These are phyloP conservation scores for Drosophila tristis DNA, from an alignment of 1,140 invertebrate species.

Conservation along the genomic window DNA sequence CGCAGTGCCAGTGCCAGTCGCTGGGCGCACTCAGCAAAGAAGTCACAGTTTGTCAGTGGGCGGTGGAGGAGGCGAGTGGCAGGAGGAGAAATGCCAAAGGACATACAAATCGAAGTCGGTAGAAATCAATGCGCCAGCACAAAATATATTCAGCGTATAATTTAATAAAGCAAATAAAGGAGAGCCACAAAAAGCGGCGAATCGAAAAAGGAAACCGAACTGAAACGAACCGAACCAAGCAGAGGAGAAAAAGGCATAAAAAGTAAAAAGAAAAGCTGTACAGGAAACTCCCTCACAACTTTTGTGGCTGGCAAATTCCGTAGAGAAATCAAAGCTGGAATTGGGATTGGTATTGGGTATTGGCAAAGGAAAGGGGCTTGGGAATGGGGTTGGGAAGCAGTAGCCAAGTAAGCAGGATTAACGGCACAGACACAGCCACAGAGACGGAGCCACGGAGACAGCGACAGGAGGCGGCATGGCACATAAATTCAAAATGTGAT, in stretches of 20 bases:
- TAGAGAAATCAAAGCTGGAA: slow-evolving; percentile 69
- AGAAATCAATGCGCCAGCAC: slow-evolving; percentile 77
- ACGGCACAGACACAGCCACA: slow-evolving; percentile 68
- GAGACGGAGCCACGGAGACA: slow-evolving; percentile 11
- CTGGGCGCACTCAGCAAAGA: slow-evolving; percentile 16
- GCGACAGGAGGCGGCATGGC: slow-evolving; percentile 27
- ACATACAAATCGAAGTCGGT: slow-evolving; percentile 77
- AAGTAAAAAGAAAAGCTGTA: not conserved
- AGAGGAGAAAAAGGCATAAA: not conserved
- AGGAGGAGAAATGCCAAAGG: slow-evolving; percentile 64
- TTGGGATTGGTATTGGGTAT: slow-evolving; percentile 15
- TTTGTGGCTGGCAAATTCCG: slow-evolving; percentile 57
- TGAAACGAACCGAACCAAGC: slow-evolving; percentile 6
- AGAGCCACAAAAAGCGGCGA: slow-evolving; percentile 37
- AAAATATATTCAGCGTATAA: slow-evolving; percentile 84
- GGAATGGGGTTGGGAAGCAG: slow-evolving; percentile 1
- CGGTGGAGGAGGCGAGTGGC: slow-evolving; percentile 1
- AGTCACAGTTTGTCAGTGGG: not conserved
- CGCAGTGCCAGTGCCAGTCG: slow-evolving; percentile 21
- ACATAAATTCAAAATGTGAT: slow-evolving; percentile 70
- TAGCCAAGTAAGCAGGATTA: slow-evolving; percentile 51
- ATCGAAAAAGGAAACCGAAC: slow-evolving; percentile 19
- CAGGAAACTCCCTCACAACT: slow-evolving; percentile 24
- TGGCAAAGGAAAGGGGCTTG: slow-evolving; percentile 34
- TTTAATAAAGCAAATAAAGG: slow-evolving; percentile 83